Evolutionary conservation across 2,888 invertebrate genomes (phyloP), one percentile per base, ranked within the genome.

Genomic region (Brachypalpus laphriformis): DNA sequence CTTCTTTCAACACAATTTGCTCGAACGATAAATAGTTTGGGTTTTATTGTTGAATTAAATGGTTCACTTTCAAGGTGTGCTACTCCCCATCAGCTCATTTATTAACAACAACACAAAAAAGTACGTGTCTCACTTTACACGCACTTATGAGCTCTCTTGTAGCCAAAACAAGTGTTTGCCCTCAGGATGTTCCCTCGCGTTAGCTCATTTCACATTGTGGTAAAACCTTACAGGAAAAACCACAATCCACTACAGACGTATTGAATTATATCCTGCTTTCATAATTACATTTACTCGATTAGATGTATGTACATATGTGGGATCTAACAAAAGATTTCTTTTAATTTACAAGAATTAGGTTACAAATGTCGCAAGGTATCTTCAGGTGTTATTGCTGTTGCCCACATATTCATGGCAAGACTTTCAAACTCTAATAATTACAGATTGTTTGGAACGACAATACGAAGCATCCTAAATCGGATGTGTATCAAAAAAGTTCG

Each of bases 161-260:
- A 42, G n/a, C 40, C 56, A 47, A 76, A 66, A 47, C 49, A 65
- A 57, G 37, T 75, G 37, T 75, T 49, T 6, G 47, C 40, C 75
- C 75, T 22, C n/a, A 20, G 66, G 75, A 49, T 40, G 16, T 40
- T 66, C 37, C 20, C 47, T 54, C 18, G 40, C 37, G 42, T 40
- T 14, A 40, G 59, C 37, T 59, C n/a, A 47, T 37, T 59, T 71
- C 71, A 47, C 34, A 49, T 34, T 65, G 11, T 65, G 63, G 20
- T 20, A 6, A 37, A 40, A 20, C 51, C 49, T 72, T 28, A 40
- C 14, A 42, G 5, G 11, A 37, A 28, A 37, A 49, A 66, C 16
- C 49, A 49, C 49, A 37, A 25, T 18, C 22, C n/a, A 66, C 11
- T 14, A 22, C 25, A 37, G 47, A 9, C 49, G 14, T 65, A 37